Evolutionary conservation across 2,888 invertebrate genomes (phyloP), one percentile per base, ranked within the genome.

Genomic region (Odontocolon sp.): DNA sequence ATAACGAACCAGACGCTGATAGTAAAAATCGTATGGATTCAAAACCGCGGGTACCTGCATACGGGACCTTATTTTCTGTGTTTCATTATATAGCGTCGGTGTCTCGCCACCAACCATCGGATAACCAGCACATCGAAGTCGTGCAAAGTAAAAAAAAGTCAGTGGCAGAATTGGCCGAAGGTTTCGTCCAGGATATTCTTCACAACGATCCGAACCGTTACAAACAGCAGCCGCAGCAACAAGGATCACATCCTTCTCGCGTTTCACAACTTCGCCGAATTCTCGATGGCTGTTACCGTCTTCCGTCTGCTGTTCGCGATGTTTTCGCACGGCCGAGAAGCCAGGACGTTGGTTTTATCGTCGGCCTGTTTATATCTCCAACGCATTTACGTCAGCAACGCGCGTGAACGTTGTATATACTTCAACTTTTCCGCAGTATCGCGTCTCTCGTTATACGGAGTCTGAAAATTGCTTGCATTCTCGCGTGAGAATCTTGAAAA

Each of bases 31-130:
- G 61, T 40, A 38, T 57, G 26, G 16, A 40, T 36, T 50, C 16
- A 31, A 69, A 73, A 52, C 59, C 50, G 77, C 77, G 77, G 77
- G 77, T 77, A 77, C 77, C 77, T 73, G 77, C 77, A 77, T 77
- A 77, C 69, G 77, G 77, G 77, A 54, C 56, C 42, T 45, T 66
- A 59, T 77, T 54, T 68, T 77, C 50, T 16, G 45, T 64, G 54
- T 18, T 72, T 11, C 23, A 21, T n/a, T n/a, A 14, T 26, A 57
- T 23, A 38, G 38, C 50, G 26, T 16, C 47, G 47, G 8, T 38
- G 57, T n/a, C 14, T 66, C 57, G 33, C 28, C 36, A 21, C 11
- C 33, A 50, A 36, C 40, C 8, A 23, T 21, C 16, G 38, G 16
- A 57, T 40, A 40, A 38, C 38, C 28, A 26, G 8, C 38, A 26